A percentile compares a stretch with the other conserved stretches of the same genome.
Conservation (phyloP, 2,797 vertebrate species). For the Bovichtus variegatus region DNA sequence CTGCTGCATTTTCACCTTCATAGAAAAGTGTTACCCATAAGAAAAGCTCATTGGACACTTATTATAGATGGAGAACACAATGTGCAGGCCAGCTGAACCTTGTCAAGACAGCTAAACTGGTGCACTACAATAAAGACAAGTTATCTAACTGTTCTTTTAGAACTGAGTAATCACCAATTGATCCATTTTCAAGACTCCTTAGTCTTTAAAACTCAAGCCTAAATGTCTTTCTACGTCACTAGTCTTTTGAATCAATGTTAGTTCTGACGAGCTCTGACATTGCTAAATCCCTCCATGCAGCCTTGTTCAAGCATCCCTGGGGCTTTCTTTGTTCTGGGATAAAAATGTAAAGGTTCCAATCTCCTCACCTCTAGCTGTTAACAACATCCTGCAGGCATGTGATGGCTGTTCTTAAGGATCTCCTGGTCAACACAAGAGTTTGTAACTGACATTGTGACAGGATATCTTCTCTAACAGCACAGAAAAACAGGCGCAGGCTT, state of each 20-base stretch:
- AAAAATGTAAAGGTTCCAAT: conserved; percentile 69
- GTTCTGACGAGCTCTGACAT: conserved; percentile 70
- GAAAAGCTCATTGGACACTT: conserved; percentile 14
- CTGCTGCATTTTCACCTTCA: conserved; percentile 21
- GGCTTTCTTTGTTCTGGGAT: conserved; percentile 81
- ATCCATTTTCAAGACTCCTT: conserved; percentile 43
- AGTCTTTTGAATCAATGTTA: conserved; percentile 70
- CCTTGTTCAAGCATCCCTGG: conserved; percentile 73
- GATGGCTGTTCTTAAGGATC: conserved; percentile 49
- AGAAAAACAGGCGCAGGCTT: conserved; percentile 47
- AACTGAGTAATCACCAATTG: conserved; percentile 22
- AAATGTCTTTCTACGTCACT: conserved; percentile 34
- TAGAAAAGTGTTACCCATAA: background rate
- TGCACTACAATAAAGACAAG: background rate
- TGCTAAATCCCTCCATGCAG: conserved; percentile 69
- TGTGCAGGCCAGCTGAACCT: background rate
- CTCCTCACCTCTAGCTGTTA: conserved; percentile 73
- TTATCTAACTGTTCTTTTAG: conserved; percentile 20
- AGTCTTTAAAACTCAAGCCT: background rate
- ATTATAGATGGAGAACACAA: conserved; percentile 1
- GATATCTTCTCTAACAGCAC: conserved; percentile 49
- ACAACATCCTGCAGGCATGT: conserved; percentile 69
- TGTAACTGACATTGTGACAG: conserved; percentile 33
- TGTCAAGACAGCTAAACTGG: conserved; percentile 5
- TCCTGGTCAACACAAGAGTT: conserved; percentile 47